Base-by-base conservation (phyloP, 2,888 invertebrate genomes). In the Yponomeuta cagnagella region DNA sequence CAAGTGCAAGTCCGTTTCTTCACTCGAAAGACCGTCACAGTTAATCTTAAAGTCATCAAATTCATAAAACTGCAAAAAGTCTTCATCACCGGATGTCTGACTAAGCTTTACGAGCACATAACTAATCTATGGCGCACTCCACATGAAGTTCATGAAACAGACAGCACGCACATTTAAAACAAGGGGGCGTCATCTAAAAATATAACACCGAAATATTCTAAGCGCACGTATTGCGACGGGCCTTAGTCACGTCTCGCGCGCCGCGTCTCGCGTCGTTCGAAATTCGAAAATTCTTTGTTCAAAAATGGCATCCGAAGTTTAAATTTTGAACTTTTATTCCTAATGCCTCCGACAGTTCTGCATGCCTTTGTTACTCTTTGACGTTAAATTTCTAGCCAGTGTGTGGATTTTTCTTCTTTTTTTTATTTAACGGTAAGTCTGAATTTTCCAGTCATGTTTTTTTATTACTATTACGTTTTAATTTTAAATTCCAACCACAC, bases 121-220 rank as follows among this genome's bases (percentile, higher is more conserved):
- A 58, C 52, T 58, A 58, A 58, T 58, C 52, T 58, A 15, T 58
- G 52, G 52, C 15, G 15, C 52, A 58, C 52, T 64, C 52, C 52
- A 58, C 52, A 69, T 52, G 67, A 69, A 66, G 23, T 52, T 58
- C 69, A 69, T 69, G 69, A 69, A 69, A 69, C 76, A 75, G 73
- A 75, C 75, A 73, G 71, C 70, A 79, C 79, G 79, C 78, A 80
- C 75, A 69, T 71, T 71, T 78, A 80, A 80, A 76, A 82, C 81
- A 84, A 88, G 90, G 90, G 91, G 91, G 91, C 91, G 91, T 88
- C 82, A 83, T 89, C 90, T 90, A 91, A 89, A 90, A 88, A 90
- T 91, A 91, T 73, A 77, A 78, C 78, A 77, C 75, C 43, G 81
- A 80, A 58, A 81, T 82, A 83, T 81, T 78, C 80, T 74, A 73